Evolutionary conservation across 2,797 vertebrate genomes (phyloP).

Genomic region (Muscicapa comitata): DNA sequence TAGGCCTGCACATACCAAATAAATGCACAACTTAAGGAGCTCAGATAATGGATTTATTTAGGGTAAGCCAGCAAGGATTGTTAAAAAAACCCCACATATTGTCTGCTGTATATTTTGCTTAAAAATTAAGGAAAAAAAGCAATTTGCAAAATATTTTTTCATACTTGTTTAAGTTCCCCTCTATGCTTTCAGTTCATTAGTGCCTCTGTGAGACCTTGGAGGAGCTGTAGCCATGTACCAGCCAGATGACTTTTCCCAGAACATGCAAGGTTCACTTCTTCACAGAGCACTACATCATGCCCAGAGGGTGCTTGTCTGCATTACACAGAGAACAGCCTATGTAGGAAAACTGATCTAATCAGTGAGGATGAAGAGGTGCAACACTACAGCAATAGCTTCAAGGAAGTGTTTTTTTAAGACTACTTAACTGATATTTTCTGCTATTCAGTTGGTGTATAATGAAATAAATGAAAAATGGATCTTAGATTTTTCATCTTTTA

Average conservation of each 20-base stretch:
- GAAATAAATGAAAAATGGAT: background rate
- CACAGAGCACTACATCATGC: background rate
- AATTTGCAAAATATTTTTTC: background rate
- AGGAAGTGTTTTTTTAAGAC: background rate
- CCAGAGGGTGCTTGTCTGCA: background rate
- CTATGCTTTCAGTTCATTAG: background rate
- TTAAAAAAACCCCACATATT: accelerated
- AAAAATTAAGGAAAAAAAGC: background rate
- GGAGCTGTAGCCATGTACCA: background rate
- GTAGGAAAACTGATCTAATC: background rate
- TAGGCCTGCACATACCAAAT: background rate
- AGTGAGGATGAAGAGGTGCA: background rate
- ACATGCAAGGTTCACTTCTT: background rate
- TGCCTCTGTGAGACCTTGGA: background rate
- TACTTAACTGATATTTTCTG: background rate
- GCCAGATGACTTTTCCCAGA: background rate
- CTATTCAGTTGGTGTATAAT: background rate
- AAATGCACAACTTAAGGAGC: background rate
- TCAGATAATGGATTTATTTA: background rate
- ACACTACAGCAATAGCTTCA: background rate
- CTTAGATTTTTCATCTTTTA: background rate
- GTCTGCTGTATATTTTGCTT: background rate
- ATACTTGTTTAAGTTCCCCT: background rate
- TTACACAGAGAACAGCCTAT: background rate
- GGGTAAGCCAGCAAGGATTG: background rate